Base-by-base conservation (phyloP, 1,140 invertebrate species). In the Pogonomyrmex barbatus region DNA sequence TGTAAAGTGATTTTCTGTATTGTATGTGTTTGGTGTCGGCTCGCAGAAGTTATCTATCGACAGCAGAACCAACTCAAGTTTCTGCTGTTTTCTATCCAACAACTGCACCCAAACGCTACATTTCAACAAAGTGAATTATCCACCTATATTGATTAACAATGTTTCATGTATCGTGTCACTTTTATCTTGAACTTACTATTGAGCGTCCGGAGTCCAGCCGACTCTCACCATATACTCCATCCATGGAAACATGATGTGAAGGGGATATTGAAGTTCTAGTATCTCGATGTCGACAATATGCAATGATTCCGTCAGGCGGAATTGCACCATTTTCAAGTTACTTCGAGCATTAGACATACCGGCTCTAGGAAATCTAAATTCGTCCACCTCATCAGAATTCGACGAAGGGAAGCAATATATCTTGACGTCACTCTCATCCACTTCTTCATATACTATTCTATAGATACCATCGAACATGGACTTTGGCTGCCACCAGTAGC, bases 401-500 rank as follows among this genome's bases (percentile, higher is more conserved):
- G 96, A 97, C 2, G 97, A 98, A 1, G 98, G 97, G 89, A 99
- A 98, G 93, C 97, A 97, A 90, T 98, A 97, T 86, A 99, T 96
- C 91, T 99, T 98, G 10, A 99, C 99, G 83, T 98, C 97, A 81
- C 97, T 97, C 94, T 99, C 99, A 92, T 99, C 99, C 0, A 99
- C 98, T 95, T 99, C 98, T 95, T 99, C 99, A 93, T 99, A 99
- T 17, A 99, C 96, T 95, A 99, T 98, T 91, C 98, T 96, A 95
- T 98, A 99, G 42, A 97, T 94, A 82, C 96, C 96, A 95, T 97
- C 97, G 96, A 94, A 93, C 77, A 70, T 83, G 85, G 96, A 96
- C 87, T 96, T 96, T 5, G 98, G 98, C 92, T 99, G 98, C 99
- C 99, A 99, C 99, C 99, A 99, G 94, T 98, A 99, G 0, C 99